Base-by-base conservation (phyloP, 1,140 invertebrate genomes). In the Pectinophora gossypiella region DNA sequence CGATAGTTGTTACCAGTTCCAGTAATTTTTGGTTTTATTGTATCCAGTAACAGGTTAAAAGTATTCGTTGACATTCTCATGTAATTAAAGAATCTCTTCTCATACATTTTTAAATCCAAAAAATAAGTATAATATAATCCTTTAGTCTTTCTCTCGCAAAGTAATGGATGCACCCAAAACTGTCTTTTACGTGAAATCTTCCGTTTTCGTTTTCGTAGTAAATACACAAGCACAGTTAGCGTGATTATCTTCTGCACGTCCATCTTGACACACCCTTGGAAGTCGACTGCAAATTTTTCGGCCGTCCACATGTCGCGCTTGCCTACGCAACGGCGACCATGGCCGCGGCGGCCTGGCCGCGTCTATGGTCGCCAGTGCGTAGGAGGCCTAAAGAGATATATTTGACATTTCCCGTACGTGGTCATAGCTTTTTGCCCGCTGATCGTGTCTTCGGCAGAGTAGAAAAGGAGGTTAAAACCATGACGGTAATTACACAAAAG, bases 121-220 rank as follows among this genome's bases (percentile, higher is more conserved):
- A 52, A 52, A 52, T 52, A 52, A 52, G 50, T 52, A 52, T 52
- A 52, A 52, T 52, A 45, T 52, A 52, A 52, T 52, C 50, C 50
- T 52, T 52, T 52, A 52, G 50, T 52, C 50, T 52, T 52, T 52
- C 50, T 52, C 40, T 52, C 50, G 43, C 32, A 46, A 38, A 47
- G 51, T 53, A 53, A 53, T 53, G 51, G 51, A 53, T 53, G 43
- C 51, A 53, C 51, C 51, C 51, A 53, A 53, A 53, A 53, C 51
- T 46, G 51, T 44, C 19, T 44, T 44, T 44, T 44, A 44, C 42
- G 42, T 44, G 42, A 44, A 44, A 44, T 44, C 42, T 44, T 44
- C 42, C 42, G 42, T 44, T 38, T 38, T 38, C 42, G 42, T 44
- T 38, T 38, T 38, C 36, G 36, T 38, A 44, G 42, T 44, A 44